Base-by-base conservation (phyloP, 2,113 vertebrate species). In the Myodes glareolus region DNA sequence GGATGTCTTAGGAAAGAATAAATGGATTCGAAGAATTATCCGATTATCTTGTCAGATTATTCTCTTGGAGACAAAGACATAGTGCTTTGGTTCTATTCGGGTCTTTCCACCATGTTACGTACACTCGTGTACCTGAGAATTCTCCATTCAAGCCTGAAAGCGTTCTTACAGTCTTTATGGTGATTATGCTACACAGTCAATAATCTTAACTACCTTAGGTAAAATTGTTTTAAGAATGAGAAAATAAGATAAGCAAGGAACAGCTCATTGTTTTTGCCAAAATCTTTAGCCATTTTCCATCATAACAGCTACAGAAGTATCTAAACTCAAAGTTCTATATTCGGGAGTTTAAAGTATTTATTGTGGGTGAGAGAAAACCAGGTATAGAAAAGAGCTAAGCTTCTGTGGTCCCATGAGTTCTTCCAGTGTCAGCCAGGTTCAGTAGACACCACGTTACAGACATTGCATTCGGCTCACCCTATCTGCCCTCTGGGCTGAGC, bases 151-250 rank as follows among this genome's bases (percentile, higher is more conserved):
- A 63, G 5, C 94, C 72, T 84, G 67, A 68, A 19, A 75, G 39
- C 6, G n/a, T 85, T 65, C 65, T 9, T 89, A 92, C 67, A 73
- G 5, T 55, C 13, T 61, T 92, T 93, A 78, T 84, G 92, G 84
- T 36, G 75, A 16, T 87, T 92, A 75, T 88, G 17, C 29, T 91
- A 36, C 31, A 45, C 94, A 65, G 82, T 65, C 84, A 86, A 55
- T 73, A 7, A 70, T 78, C 90, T 84, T 55, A 95, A 77, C n/a
- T 75, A 75, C 31, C 23, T 82, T 86, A 93, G 58, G 92, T 85
- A 47, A 88, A 89, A 68, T 42, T 68, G 23, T 42, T 88, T 95
- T 92, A 75, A 29, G 1, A 85, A 77, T 94, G 42, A 94, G 21
- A 68, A 63, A 63, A 12, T 91, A 92, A 94, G 73, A 23, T 86